A percentile compares a stretch with the other conserved stretches of the same genome.
Evolutionary conservation across 2,888 invertebrate genomes (phyloP).

Genomic region (Alviniconcha strummeri): DNA sequence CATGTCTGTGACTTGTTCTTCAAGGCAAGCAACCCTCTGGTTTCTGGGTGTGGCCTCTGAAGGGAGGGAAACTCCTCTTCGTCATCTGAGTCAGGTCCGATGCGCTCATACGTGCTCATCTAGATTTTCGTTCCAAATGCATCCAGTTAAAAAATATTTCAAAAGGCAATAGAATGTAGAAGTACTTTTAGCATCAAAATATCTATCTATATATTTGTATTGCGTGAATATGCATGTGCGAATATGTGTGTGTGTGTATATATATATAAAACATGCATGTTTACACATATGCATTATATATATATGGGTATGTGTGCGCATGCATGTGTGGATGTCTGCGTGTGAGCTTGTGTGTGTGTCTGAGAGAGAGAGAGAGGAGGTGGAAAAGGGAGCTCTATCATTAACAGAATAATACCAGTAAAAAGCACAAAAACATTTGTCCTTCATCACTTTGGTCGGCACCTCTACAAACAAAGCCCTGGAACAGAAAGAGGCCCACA

Average conservation of each 20-base stretch:
- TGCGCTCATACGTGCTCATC: conserved; percentile 39
- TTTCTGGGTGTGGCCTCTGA: background rate
- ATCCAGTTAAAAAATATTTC: too few species aligned
- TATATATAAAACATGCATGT: background rate
- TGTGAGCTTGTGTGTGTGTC: background rate
- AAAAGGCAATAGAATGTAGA: too few species aligned
- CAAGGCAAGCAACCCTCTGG: background rate
- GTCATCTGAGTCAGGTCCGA: conserved; percentile 38
- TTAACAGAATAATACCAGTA: too few species aligned
- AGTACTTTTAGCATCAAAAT: too few species aligned
- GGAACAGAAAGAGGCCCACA: too few species aligned
- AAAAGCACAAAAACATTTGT: too few species aligned
- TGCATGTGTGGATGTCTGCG: background rate
- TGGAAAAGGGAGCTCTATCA: too few species aligned
- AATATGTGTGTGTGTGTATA: background rate
- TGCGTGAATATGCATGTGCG: background rate
- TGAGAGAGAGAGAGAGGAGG: background rate
- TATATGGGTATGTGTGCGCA: background rate
- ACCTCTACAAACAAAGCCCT: too few species aligned
- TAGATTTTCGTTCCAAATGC: background rate
- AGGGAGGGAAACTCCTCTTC: conserved; percentile 15
- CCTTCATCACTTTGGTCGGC: too few species aligned
- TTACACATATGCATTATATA: background rate
- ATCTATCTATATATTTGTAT: background rate
- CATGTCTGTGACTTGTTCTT: background rate